Evolutionary conservation across 2,113 vertebrate species (phyloP).

Genomic region (Zootoca vivipara): DNA sequence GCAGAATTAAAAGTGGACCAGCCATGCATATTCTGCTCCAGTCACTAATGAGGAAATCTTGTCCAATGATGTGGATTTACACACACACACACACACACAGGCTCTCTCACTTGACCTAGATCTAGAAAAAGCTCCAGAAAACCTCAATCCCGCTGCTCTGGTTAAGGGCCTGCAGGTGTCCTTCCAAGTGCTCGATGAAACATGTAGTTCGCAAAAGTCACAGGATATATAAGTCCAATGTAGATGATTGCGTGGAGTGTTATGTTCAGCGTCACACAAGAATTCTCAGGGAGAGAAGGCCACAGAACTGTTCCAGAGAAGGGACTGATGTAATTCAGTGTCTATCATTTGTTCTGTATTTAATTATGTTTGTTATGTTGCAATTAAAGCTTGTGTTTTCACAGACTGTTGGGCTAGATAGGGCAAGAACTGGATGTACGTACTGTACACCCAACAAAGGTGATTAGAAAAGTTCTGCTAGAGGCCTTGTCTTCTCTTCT

Average conservation of each 20-base stretch:
- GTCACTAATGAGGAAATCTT: neutral
- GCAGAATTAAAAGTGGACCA: neutral
- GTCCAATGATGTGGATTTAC: neutral
- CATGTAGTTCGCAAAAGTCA: neutral
- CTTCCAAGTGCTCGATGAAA: neutral
- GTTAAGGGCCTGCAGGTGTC: neutral
- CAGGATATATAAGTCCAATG: neutral
- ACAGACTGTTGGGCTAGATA: neutral
- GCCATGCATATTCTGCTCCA: neutral
- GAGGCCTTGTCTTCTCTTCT: neutral
- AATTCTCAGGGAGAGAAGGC: neutral
- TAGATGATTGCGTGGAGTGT: neutral
- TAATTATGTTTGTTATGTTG: too few species aligned
- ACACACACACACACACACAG: neutral
- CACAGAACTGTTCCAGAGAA: too few species aligned
- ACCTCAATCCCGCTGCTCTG: neutral
- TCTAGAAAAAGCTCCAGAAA: neutral
- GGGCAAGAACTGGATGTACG: neutral
- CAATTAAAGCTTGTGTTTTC: neutral
- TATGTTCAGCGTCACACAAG: neutral
- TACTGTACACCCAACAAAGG: neutral
- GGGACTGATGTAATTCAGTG: too few species aligned
- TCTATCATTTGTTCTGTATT: too few species aligned
- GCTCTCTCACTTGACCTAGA: neutral
- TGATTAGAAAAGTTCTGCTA: neutral